These are phyloP conservation scores for Drosophila lutescens DNA, from an alignment of 2,888 invertebrate species.

Conservation along the genomic window DNA sequence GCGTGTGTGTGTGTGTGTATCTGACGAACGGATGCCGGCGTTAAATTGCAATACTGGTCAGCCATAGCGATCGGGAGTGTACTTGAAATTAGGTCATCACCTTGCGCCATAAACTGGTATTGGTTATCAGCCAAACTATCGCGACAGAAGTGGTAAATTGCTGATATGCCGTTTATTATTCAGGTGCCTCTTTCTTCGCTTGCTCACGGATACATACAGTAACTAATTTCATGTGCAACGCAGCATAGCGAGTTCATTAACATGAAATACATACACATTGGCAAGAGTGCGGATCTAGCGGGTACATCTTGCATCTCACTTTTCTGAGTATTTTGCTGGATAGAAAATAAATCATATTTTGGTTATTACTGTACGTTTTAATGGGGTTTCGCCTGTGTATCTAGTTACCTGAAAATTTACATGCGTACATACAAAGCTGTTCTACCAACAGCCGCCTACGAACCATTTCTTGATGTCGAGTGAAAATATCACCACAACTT, in stretches of 20 bases:
- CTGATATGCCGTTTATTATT: conserved; percentile 1
- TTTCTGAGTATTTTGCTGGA: not conserved
- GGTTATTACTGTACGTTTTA: not conserved
- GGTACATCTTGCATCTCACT: not conserved
- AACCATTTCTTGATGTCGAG: conserved; percentile 29
- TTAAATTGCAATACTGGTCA: conserved; percentile 7
- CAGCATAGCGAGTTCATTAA: conserved; percentile 49
- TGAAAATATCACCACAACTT: conserved; percentile 59
- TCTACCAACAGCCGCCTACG: conserved; percentile 53
- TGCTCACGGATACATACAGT: not conserved
- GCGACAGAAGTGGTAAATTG: not conserved
- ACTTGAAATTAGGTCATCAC: conserved; percentile 33
- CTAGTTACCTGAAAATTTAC: not conserved
- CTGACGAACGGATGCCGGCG: conserved; percentile 1
- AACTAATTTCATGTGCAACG: conserved; percentile 11
- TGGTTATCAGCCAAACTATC: conserved; percentile 11
- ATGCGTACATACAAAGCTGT: conserved; percentile 4
- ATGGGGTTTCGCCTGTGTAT: not conserved
- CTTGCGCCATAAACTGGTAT: not conserved
- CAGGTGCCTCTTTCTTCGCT: not conserved
- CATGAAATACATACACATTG: conserved; percentile 18
- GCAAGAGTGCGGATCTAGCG: not conserved
- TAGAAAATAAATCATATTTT: not conserved
- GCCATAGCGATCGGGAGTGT: conserved; percentile 6
- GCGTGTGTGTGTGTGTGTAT: conserved; percentile 1